Conservation (phyloP, 2,888 invertebrate species). For the Adela reaumurella region DNA sequence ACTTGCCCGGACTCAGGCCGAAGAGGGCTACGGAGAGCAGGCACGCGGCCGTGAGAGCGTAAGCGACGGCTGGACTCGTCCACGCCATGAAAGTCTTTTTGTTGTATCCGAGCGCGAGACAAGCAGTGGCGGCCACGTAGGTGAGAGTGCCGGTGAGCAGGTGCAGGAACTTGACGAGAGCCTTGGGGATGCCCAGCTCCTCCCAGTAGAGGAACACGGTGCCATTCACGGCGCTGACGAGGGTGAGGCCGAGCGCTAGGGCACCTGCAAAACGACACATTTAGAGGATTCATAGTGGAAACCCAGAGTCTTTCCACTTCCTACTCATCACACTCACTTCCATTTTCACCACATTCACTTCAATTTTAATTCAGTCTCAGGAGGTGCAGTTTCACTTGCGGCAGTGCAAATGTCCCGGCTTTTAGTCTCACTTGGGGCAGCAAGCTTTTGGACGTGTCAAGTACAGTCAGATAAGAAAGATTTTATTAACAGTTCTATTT, state of each 20-base stretch:
- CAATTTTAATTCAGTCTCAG: no score
- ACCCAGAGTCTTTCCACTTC: no score
- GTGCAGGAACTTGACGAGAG: neutral
- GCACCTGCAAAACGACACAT: neutral
- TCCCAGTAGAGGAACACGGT: neutral
- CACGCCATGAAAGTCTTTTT: neutral
- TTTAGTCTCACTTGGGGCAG: no score
- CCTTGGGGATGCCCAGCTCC: neutral
- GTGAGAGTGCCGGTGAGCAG: neutral
- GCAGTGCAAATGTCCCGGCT: no score
- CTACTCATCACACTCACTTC: no score
- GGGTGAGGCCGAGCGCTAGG: neutral
- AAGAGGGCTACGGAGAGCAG: neutral
- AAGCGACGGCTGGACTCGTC: neutral
- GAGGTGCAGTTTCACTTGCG: no score
- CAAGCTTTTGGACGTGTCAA: no score
- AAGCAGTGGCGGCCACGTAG: neutral
- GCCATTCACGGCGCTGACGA: neutral
- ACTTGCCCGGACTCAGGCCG: neutral
- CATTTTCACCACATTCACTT: no score
- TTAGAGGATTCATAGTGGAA: neutral
- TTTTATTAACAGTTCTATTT: no score
- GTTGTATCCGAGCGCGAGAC: neutral
- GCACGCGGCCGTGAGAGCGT: neutral
- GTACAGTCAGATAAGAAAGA: no score